Evolutionary conservation across 2,888 invertebrate genomes (phyloP).

Genomic region (Trichogramma dendrolimi): DNA sequence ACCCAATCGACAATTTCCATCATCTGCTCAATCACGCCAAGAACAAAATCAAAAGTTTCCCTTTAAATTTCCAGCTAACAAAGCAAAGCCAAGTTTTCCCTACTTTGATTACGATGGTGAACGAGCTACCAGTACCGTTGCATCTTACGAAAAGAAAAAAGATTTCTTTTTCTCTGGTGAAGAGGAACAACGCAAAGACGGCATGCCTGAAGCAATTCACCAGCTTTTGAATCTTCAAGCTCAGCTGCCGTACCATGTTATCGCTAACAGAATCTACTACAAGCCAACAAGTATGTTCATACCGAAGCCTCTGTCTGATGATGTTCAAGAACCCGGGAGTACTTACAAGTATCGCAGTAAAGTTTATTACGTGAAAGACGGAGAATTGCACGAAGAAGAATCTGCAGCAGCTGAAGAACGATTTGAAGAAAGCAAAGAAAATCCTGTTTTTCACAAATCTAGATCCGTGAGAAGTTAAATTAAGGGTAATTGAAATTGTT

Average conservation of each 20-base stretch:
- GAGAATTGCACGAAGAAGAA: slow-evolving; percentile 29
- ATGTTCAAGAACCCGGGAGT: slow-evolving; percentile 34
- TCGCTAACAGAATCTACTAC: slow-evolving; percentile 44
- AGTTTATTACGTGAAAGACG: slow-evolving; percentile 41
- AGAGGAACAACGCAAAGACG: slow-evolving; percentile 16
- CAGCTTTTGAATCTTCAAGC: slow-evolving; percentile 44
- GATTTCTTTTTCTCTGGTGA: not conserved
- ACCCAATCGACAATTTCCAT: no score
- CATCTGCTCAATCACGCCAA: no score
- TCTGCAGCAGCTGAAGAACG: slow-evolving; percentile 21
- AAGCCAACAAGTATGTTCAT: slow-evolving; percentile 43
- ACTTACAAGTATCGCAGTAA: slow-evolving; percentile 42
- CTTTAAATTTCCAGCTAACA: no score
- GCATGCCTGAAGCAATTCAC: slow-evolving; percentile 44
- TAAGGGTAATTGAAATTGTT: not conserved
- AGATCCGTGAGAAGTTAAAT: slow-evolving; percentile 31
- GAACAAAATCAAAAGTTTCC: no score
- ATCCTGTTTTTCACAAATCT: not conserved
- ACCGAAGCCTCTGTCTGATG: slow-evolving; percentile 41
- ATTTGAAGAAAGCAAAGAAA: not conserved
- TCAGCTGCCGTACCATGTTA: slow-evolving; percentile 46
- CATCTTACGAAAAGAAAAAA: no score
- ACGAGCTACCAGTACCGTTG: no score
- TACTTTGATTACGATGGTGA: no score
- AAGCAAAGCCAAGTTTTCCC: no score